phyloP scores from a whole-genome alignment of 1,140 invertebrate genomes.

The Dufourea novaeangliae region DNA sequence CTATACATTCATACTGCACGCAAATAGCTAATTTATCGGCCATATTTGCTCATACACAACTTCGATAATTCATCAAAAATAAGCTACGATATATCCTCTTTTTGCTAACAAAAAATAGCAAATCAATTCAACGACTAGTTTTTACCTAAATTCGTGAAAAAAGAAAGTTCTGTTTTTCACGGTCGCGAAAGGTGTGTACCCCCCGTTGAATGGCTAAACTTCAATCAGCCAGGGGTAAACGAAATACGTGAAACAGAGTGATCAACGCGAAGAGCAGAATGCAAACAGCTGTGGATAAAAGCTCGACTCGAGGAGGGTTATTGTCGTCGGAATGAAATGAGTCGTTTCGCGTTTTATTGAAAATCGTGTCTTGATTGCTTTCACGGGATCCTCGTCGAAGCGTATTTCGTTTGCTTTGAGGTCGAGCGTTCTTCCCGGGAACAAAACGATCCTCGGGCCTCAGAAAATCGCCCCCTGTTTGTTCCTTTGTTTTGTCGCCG shows the following conservation, averaged over 20 bases:
- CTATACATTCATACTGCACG: no score
- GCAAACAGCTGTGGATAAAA: not conserved
- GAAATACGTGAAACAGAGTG: not conserved
- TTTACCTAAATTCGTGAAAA: no score
- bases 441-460: not conserved
- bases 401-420: slow-evolving; percentile 6
- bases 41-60: no score
- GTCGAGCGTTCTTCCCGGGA: not conserved
- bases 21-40: no score
- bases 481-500: slow-evolving; percentile 13
- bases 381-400: not conserved
- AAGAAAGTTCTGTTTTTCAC: no score
- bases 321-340: not conserved
- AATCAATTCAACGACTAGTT: no score
- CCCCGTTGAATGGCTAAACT: no score
- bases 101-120: no score
- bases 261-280: not conserved
- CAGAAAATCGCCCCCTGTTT: not conserved
- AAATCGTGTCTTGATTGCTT: slow-evolving; percentile 15
- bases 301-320: not conserved
- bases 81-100: no score
- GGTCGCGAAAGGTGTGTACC: not conserved
- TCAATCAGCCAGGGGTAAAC: not conserved
- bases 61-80: no score
- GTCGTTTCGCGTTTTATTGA: not conserved